Conservation (phyloP, 2,113 vertebrate genomes). For the zebrafish (Danio rerio) region GRCz12tu NC_133181.1:33375001-33375500, state of each 20-base stretch:
- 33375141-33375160: slow-evolving; percentile 72
- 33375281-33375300: slow-evolving; percentile 61
- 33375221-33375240: slow-evolving; percentile 63
- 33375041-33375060: slow-evolving; percentile 68
- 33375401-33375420: background rate
- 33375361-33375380: slow-evolving; percentile 35
- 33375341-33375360: slow-evolving; percentile 47
- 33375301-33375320: slow-evolving; percentile 19
- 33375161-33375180: slow-evolving; percentile 81
- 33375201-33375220: slow-evolving; percentile 65
- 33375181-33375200: slow-evolving; percentile 61
- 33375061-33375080: slow-evolving; percentile 60
- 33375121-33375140: slow-evolving; percentile 47
- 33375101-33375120: background rate
- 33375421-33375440: background rate
- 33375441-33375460: background rate
- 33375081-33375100: slow-evolving; percentile 59
- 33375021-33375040: slow-evolving; percentile 9
- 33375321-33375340: slow-evolving; percentile 68
- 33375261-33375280: slow-evolving; percentile 14
- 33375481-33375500: background rate
- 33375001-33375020: slow-evolving; percentile 68
- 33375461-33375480: background rate
- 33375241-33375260: slow-evolving; percentile 48
- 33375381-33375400: slow-evolving; percentile 2